Evolutionary conservation across 2,797 vertebrate species (phyloP).

Genomic region (Neoniphon sammara): DNA sequence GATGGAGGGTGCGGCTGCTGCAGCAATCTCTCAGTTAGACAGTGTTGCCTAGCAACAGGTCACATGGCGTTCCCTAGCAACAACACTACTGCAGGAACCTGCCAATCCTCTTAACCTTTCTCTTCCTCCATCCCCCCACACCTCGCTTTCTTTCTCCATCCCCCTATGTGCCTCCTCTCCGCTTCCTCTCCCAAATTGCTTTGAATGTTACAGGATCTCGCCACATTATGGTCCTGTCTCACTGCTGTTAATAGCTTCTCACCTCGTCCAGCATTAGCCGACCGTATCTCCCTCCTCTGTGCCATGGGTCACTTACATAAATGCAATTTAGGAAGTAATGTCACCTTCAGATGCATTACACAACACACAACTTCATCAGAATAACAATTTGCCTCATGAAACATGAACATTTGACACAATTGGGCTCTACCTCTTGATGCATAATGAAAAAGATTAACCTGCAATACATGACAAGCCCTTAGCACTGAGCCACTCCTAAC

Average conservation of each 20-base stretch:
- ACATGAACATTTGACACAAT: constrained; percentile 47
- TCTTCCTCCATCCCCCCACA: constrained; percentile 77
- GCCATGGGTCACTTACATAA: constrained; percentile 69
- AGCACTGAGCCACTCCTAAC: constrained; percentile 27
- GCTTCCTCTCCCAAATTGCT: constrained; percentile 63
- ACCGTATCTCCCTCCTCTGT: constrained; percentile 64
- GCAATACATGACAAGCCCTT: constrained; percentile 36
- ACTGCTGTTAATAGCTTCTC: constrained; percentile 57
- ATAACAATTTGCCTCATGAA: constrained; percentile 41
- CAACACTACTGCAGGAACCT: constrained; percentile 84
- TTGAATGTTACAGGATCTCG: constrained; percentile 56
- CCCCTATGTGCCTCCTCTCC: constrained; percentile 50
- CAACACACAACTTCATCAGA: constrained; percentile 43
- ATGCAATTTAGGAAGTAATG: constrained; percentile 44
- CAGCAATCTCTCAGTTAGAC: constrained; percentile 83
- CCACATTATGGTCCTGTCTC: constrained; percentile 43
- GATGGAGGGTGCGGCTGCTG: constrained; percentile 82
- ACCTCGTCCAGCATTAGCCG: constrained; percentile 66
- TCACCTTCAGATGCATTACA: constrained; percentile 58
- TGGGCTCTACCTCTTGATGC: constrained; percentile 28
- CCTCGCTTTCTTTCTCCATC: constrained; percentile 60
- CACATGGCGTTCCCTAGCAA: constrained; percentile 87
- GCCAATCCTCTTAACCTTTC: constrained; percentile 85
- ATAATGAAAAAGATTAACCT: constrained; percentile 54
- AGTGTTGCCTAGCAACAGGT: constrained; percentile 85